These are phyloP conservation scores for Chauna torquata DNA, from an alignment of 2,113 vertebrate species.

Conservation along the genomic window DNA sequence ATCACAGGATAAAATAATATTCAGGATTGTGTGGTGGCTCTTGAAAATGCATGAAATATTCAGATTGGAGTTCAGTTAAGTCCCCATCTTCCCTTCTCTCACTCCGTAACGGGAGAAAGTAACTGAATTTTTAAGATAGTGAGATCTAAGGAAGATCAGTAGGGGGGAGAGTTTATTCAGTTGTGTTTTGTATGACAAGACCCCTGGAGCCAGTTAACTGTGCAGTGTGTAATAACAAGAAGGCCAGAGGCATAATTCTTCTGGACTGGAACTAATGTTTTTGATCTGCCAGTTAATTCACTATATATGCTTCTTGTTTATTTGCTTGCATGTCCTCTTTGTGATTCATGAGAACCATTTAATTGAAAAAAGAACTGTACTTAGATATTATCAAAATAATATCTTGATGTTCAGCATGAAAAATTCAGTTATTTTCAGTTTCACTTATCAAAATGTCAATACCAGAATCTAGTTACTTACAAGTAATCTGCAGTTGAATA, in stretches of 20 bases:
- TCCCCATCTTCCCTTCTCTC: background rate
- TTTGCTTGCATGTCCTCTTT: background rate
- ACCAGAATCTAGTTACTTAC: background rate
- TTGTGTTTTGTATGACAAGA: background rate
- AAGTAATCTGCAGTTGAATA: background rate
- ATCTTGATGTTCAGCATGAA: background rate
- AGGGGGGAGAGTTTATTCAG: background rate
- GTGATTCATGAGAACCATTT: slow-evolving; percentile 6
- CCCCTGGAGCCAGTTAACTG: background rate
- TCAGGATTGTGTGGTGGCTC: background rate
- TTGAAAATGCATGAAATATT: background rate
- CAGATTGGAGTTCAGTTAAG: background rate
- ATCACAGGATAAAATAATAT: background rate
- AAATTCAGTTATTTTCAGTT: background rate
- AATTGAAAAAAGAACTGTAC: background rate
- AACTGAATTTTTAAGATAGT: background rate
- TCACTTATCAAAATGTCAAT: background rate
- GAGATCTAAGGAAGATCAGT: background rate
- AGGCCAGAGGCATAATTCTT: background rate
- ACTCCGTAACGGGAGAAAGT: background rate
- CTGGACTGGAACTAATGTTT: background rate
- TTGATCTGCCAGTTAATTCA: background rate
- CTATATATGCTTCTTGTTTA: background rate
- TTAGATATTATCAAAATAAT: background rate
- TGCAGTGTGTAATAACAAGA: background rate